Evolutionary conservation across 2,888 invertebrate genomes (phyloP), one percentile per base, ranked within the genome.

Genomic region (Chironomus tentans): DNA sequence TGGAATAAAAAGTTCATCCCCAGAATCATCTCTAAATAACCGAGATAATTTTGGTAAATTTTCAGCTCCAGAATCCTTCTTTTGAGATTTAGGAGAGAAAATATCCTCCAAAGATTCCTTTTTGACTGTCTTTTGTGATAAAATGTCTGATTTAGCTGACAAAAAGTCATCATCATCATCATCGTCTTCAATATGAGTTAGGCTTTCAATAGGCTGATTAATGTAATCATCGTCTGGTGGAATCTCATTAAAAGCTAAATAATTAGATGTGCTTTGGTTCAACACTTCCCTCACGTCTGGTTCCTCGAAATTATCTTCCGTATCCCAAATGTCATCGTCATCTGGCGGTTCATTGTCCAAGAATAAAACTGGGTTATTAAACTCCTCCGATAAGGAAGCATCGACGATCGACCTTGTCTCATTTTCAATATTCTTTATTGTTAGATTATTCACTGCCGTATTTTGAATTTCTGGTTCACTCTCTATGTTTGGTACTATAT

Each of bases 161-260:
- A 38, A 38, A 38, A 38, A 38, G 38, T 38, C 38, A 38, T 62
- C 65, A 47, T 65, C 73, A 12, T 15, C 21, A 24, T 61, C 62
- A 73, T 28, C 38, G n/a, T 48, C 24, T 68, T 28, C 28, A 28
- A 22, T 21, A 6, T 73, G 46, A 73, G n/a, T 7, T 6, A 46
- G 7, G n/a, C 18, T 22, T 46, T 21, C 48, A 71, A 71, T 61
- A 15, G 71, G 56, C 15, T 38, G 47, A 18, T 28, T 22, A 24
- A 15, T 22, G 2, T 46, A 24, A 50, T 76, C 77, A 77, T 78
- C 78, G 2, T 77, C 77, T 6, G 79, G 79, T 62, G 79, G 79
- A 22, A 78, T 76, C 65, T 79, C 79, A 69, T 78, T 76, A 68
- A 78, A 78, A 68, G 61, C 56, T 21, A 62, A 65, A 46, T 72